Conservation (phyloP, 1,140 invertebrate species). For the Leptonema lineaticorne region DNA sequence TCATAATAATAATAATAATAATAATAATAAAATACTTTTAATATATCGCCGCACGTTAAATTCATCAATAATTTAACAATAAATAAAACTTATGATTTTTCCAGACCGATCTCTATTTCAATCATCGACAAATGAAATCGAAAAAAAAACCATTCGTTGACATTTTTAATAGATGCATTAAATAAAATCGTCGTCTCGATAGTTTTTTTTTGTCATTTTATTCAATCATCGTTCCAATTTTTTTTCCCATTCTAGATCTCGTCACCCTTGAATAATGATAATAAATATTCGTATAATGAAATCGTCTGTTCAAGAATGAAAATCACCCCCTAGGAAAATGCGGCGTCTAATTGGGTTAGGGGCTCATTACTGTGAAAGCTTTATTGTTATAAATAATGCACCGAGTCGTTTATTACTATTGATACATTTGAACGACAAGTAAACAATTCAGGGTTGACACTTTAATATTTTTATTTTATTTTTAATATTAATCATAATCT, state of each 20-base stretch:
- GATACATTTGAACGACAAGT: conserved; percentile 31
- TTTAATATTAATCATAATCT: neutral
- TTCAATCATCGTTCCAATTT: no score
- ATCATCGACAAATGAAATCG: no score
- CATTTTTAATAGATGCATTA: no score
- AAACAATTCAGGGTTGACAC: conserved; percentile 17
- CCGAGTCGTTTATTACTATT: conserved; percentile 28
- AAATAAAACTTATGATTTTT: neutral
- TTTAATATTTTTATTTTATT: neutral
- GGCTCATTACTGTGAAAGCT: conserved; percentile 42
- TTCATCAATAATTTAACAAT: no score
- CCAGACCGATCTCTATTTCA: no score
- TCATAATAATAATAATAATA: no score
- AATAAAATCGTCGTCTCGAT: neutral
- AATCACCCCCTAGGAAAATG: conserved; percentile 29
- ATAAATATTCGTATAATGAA: neutral
- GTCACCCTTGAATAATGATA: conserved; percentile 8
- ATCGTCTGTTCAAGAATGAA: neutral
- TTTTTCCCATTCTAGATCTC: no score
- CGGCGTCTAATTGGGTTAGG: conserved; percentile 40
- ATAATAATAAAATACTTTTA: no score
- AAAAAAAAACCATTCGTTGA: no score
- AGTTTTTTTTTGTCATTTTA: conserved; percentile 33
- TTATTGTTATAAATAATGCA: conserved; percentile 43
- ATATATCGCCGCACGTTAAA: no score